Percentiles rank a stretch among this genome's conserved stretches.
phyloP scores from a whole-genome alignment of 2,797 vertebrate genomes.

The Sebastes iracundus region DNA sequence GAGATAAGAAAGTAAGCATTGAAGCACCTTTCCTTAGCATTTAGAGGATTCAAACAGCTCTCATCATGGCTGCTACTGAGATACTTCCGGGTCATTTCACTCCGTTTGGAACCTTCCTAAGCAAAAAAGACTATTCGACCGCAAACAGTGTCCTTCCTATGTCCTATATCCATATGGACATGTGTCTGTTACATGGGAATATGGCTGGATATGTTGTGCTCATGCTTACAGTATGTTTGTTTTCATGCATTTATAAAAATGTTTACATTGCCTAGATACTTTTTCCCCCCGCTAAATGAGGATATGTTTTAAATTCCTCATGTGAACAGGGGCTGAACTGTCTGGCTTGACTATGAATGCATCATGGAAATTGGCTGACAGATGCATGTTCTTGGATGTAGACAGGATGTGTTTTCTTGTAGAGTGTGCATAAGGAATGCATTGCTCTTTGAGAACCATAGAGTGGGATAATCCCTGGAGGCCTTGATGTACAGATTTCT shows the following conservation, averaged over 20 bases:
- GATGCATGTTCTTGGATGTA: slow-evolving; percentile 19
- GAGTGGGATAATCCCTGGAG: background rate
- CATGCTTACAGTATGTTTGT: background rate
- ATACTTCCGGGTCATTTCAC: too few relatives aligned
- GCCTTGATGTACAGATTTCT: background rate
- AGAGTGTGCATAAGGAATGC: background rate
- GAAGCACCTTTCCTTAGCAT: too few relatives aligned
- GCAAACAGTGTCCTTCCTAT: background rate
- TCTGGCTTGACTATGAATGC: background rate
- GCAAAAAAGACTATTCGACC: too few relatives aligned
- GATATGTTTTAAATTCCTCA: background rate
- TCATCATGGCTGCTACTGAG: too few relatives aligned
- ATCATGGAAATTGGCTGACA: slow-evolving; percentile 29
- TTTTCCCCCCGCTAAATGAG: background rate
- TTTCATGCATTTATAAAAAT: background rate
- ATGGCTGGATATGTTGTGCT: background rate
- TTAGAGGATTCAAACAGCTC: too few relatives aligned
- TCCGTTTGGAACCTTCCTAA: too few relatives aligned
- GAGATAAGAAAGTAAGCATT: too few relatives aligned
- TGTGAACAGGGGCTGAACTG: background rate
- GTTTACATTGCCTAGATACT: background rate
- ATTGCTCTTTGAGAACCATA: background rate
- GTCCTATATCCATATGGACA: background rate
- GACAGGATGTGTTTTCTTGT: slow-evolving; percentile 31
- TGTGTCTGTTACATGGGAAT: background rate